A percentile compares a stretch with the other conserved stretches of the same genome.
Evolutionary conservation across 1,140 invertebrate species (phyloP).

Genomic region (Papilio aristodemus): DNA sequence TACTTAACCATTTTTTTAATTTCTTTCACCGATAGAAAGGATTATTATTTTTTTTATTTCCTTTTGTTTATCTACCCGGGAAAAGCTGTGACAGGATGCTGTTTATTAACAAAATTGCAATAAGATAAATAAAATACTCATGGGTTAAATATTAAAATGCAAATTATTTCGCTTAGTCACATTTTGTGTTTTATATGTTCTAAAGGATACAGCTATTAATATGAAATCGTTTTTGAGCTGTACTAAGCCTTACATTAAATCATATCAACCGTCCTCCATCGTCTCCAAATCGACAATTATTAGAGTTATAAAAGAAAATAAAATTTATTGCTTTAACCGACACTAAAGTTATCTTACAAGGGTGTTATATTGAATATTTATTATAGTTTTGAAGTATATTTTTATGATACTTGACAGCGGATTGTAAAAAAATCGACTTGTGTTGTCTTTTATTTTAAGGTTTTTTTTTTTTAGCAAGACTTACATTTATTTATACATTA

Average conservation of each 20-base stretch:
- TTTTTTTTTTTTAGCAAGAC: not conserved
- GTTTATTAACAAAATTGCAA: too few species aligned
- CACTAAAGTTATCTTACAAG: constrained; percentile 7
- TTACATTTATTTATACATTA: too few species aligned
- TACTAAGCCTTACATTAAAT: constrained; percentile 1
- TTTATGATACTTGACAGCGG: not conserved
- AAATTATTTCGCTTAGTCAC: too few species aligned
- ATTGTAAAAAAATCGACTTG: not conserved
- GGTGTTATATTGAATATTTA: constrained; percentile 9
- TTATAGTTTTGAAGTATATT: not conserved
- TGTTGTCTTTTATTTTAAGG: not conserved
- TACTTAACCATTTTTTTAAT: too few species aligned
- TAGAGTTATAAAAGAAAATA: constrained; percentile 16
- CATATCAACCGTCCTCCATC: not conserved
- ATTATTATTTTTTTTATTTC: too few species aligned
- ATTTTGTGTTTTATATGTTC: not conserved
- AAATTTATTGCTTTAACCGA: constrained; percentile 23
- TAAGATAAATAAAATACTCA: too few species aligned
- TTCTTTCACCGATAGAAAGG: too few species aligned
- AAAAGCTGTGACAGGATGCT: too few species aligned
- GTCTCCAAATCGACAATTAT: constrained; percentile 22
- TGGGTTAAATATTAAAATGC: too few species aligned
- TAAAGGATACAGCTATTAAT: not conserved
- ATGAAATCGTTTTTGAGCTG: not conserved
- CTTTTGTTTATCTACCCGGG: too few species aligned